Evolutionary conservation across 2,797 vertebrate genomes (phyloP), one percentile per base, ranked within the genome.

Genomic region (Megaceryle alcyon): DNA sequence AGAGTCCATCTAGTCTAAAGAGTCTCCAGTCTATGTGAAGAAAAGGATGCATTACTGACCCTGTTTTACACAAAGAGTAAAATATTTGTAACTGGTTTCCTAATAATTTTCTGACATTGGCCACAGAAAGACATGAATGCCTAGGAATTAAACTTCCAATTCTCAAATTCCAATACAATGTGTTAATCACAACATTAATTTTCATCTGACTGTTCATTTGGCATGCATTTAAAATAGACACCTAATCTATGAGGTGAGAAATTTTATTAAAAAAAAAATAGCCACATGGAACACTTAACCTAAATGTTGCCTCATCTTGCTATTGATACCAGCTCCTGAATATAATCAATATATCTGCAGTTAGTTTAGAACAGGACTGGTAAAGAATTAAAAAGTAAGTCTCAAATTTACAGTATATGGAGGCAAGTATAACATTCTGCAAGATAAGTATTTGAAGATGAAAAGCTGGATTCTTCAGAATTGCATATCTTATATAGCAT

Each of bases 101-200:
- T 72, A 75, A 59, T 61, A 88, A 70, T 76, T 82, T 66, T 91
- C 79, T 94, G n/a, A 76, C 65, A 56, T 82, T 65, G 89, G 61
- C 51, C 35, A 69, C 18, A 73, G 51, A 72, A 31, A 80, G 46
- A 88, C 23, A 72, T 37, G 51, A 77, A 31, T 77, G 56, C 56
- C 75, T 73, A 71, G 43, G 81, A 94, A 93, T 84, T 83, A 90
- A 92, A 89, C 61, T 64, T 94, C 61, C 69, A 86, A 9, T 65
- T 81, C 76, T 59, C 61, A 83, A 88, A 87, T 86, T 82, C 69
- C 61, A 94, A 48, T 76, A 80, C n/a, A 86, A 65, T 46, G n/a
- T 43, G 9, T 71, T 96, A 92, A 91, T 91, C 84, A 37, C 41
- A 86, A 60, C 44, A 69, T 63, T 82, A 57, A 46, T 92, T 64